These are phyloP conservation scores for Lepidothrix coronata DNA, from an alignment of 2,113 vertebrate species.

Conservation along the genomic window DNA sequence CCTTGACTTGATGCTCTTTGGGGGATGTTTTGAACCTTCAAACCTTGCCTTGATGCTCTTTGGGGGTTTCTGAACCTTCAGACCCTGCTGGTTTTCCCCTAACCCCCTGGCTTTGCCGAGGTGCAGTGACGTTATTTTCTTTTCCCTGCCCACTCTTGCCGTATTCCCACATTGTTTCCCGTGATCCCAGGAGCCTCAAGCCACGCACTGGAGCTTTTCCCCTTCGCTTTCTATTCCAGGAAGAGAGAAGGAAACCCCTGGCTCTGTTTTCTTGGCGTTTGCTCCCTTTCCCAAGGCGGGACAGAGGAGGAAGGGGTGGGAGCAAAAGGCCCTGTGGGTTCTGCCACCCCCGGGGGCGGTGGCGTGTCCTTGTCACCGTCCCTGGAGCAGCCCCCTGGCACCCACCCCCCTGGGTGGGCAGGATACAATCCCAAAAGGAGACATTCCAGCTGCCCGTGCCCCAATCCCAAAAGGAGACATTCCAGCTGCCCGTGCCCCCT, in stretches of 20 bases:
- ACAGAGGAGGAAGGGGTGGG: constrained; percentile 77
- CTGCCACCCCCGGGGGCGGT: constrained; percentile 17
- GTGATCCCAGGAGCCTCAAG: not conserved
- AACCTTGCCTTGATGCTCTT: accelerated
- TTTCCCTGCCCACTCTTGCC: accelerated
- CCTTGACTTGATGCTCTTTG: too few relatives aligned
- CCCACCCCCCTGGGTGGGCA: not conserved
- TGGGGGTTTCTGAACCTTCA: not conserved
- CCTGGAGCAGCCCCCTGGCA: constrained; percentile 79
- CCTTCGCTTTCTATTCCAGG: not conserved
- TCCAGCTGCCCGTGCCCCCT: not conserved
- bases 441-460: not conserved
- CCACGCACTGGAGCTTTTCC: not conserved
- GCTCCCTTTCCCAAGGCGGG: constrained; percentile 52
- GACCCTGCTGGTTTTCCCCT: accelerated
- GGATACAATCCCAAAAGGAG: not conserved
- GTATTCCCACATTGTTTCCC: not conserved
- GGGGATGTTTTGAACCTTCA: too few relatives aligned
- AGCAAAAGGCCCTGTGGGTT: constrained; percentile 65
- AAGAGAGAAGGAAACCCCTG: not conserved
- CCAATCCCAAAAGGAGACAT: not conserved
- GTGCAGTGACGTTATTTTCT: not conserved
- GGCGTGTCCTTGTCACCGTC: not conserved
- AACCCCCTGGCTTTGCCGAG: accelerated
- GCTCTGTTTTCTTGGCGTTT: not conserved